Evolutionary conservation across 2,113 vertebrate species (phyloP).

Genomic region (Fulica atra): DNA sequence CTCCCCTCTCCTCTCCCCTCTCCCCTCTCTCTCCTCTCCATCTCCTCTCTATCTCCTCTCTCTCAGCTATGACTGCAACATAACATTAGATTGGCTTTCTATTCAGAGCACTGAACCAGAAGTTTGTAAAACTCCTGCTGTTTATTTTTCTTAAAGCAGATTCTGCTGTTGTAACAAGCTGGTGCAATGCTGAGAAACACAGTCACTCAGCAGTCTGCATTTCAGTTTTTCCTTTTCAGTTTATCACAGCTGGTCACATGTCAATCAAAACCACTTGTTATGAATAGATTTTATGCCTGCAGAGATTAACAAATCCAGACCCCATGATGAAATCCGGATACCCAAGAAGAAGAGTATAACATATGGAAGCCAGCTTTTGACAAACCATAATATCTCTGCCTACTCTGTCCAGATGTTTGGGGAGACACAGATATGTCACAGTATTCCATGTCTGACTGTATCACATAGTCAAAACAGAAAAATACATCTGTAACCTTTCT

Average conservation of each 20-base stretch:
- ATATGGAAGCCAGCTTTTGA: background rate
- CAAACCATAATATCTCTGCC: background rate
- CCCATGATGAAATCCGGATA: background rate
- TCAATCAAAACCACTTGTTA: slow-evolving; percentile 9
- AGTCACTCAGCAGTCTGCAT: background rate
- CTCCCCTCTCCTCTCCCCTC: background rate
- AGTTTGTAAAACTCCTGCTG: background rate
- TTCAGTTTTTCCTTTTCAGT: background rate
- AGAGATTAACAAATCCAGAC: background rate
- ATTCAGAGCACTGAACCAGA: background rate
- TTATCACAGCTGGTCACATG: background rate
- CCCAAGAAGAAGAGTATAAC: background rate
- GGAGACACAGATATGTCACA: background rate
- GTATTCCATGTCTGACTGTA: accelerated
- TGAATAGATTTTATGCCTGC: background rate
- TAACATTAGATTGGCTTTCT: background rate
- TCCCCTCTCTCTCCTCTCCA: background rate
- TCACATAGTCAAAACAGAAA: background rate
- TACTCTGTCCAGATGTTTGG: background rate
- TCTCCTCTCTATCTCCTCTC: background rate
- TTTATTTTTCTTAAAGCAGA: background rate
- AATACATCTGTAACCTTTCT: background rate
- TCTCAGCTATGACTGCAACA: background rate
- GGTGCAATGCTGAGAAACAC: background rate
- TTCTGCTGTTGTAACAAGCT: background rate